Base-by-base conservation (phyloP, 2,113 vertebrate species). In the Pygathrix nemaeus region DNA sequence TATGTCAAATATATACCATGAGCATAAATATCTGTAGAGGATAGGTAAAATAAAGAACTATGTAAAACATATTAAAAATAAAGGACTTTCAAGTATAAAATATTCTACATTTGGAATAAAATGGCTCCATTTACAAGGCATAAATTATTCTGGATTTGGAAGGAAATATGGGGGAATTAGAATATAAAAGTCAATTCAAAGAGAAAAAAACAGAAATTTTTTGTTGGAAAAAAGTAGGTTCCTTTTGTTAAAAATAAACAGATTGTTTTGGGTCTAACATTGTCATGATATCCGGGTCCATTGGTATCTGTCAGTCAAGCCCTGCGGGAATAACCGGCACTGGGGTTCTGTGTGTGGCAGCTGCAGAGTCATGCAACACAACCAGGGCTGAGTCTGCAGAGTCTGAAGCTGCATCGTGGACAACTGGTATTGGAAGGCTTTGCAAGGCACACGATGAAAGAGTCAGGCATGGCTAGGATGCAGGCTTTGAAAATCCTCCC, bases 371-470 rank as follows among this genome's bases (percentile, higher is more conserved):
- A 35, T 17, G 20, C 14, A 0, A 57, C 3, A 14, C 40, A 76
- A 6, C 2, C 2, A 32, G 30, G 25, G 13, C 3, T 38, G 38
- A 55, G n/a, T 32, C 30, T 14, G 5, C 2, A 13, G 30, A 6
- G 35, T 21, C 1, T 38, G 50, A 55, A 27, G 23, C 32, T 16
- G 6, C 5, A 13, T 2, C 1, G 3, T 1, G 1, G 70, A 17
- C 72, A 11, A 6, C 11, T 12, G 43, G 66, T 30, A 64, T 2
- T 14, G 45, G 9, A n/a, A 8, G 23, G 11, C 18, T 32, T 4
- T 5, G 35, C 38, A 38, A 50, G 50, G 16, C n/a, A 38, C 0
- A 0, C 0, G 16, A 30, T 50, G 27, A 2, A 50, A 23, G 32
- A 0, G 6, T 23, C 0, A 23, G 89, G 21, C 9, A 0, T 43